Evolutionary conservation across 2,113 vertebrate species (phyloP).

Genomic region (Pica pica): DNA sequence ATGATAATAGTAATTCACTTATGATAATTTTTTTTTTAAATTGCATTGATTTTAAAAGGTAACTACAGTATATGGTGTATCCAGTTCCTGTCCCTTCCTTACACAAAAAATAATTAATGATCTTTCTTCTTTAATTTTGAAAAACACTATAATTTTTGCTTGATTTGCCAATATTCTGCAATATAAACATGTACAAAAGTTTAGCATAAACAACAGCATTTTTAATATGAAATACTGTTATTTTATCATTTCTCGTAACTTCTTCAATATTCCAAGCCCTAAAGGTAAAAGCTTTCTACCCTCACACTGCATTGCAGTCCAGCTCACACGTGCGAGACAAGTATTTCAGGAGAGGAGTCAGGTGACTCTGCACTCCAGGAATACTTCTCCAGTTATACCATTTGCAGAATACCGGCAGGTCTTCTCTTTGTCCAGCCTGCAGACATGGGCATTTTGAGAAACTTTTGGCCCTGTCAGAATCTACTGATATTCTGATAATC

Average conservation of each 20-base stretch:
- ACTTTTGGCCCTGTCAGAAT: not conserved
- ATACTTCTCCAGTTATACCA: not conserved
- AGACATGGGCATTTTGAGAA: not conserved
- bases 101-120: not conserved
- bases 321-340: not conserved
- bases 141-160: not conserved
- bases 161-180: not conserved
- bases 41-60: not conserved
- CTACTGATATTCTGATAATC: not conserved
- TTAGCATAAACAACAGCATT: not conserved
- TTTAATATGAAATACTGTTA: not conserved
- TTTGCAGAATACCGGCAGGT: not conserved
- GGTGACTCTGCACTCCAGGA: fast-evolving
- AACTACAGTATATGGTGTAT: not conserved
- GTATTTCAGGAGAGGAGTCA: not conserved
- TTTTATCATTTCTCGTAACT: not conserved
- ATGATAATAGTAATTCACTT: not conserved
- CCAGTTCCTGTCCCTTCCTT: not conserved
- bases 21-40: not conserved
- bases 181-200: not conserved
- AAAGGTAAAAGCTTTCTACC: not conserved
- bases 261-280: not conserved
- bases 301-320: not conserved
- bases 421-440: not conserved
- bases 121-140: not conserved